These are phyloP conservation scores for Euwallacea fornicatus DNA, from an alignment of 1,140 invertebrate genomes.

Conservation along the genomic window DNA sequence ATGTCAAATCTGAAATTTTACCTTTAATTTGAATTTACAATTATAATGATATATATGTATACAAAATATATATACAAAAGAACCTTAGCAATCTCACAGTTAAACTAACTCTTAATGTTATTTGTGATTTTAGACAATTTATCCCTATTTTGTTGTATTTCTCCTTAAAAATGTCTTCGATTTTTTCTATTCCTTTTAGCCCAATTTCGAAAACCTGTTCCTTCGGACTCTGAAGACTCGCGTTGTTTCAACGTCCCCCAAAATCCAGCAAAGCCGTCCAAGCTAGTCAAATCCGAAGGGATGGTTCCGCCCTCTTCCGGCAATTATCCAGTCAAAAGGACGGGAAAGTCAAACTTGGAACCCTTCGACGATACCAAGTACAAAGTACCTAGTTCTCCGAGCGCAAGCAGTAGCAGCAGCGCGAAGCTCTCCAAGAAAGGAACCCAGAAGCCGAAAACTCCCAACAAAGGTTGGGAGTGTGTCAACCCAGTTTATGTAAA, in stretches of 20 bases:
- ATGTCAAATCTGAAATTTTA: too few relatives aligned
- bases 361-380: slow-evolving; percentile 50
- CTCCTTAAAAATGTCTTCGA: neutral
- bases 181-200: slow-evolving; percentile 8
- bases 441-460: slow-evolving; percentile 45
- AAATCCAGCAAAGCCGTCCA: slow-evolving; percentile 56
- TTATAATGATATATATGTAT: too few relatives aligned
- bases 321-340: slow-evolving; percentile 58
- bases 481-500: slow-evolving; percentile 57
- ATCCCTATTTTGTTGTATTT: too few relatives aligned
- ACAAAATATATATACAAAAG: too few relatives aligned
- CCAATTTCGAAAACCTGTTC: slow-evolving; percentile 42
- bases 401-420: slow-evolving; percentile 53
- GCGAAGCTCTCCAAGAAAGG: slow-evolving; percentile 49
- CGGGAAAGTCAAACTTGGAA: slow-evolving; percentile 54
- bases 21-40: too few relatives aligned
- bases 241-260: slow-evolving; percentile 73
- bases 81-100: too few relatives aligned
- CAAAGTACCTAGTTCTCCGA: slow-evolving; percentile 53
- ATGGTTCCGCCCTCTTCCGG: slow-evolving; percentile 56
- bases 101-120: too few relatives aligned
- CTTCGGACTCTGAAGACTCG: slow-evolving; percentile 55
- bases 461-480: slow-evolving; percentile 42
- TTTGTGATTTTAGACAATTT: neutral
- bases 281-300: slow-evolving; percentile 54